These are phyloP conservation scores for Trogon surrucura DNA, from an alignment of 2,113 vertebrate species.

Conservation along the genomic window DNA sequence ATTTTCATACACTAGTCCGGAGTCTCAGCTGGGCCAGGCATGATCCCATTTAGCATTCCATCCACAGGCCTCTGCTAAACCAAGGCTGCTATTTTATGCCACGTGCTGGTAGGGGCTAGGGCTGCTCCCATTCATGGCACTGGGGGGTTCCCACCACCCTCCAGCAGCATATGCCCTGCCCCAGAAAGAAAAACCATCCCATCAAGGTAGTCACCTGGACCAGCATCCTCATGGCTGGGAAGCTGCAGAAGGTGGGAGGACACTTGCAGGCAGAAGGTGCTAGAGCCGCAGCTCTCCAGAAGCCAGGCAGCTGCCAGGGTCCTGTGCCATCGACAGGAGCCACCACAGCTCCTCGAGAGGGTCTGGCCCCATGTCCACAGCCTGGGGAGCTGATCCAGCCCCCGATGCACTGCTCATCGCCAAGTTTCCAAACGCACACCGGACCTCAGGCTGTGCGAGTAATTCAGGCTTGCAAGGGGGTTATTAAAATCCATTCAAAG, in stretches of 20 bases:
- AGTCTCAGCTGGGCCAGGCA: background rate
- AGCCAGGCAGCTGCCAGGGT: background rate
- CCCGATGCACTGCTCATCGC: background rate
- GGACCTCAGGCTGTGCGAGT: background rate
- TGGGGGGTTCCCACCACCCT: background rate
- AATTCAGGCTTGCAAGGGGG: constrained; percentile 10
- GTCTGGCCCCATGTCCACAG: background rate
- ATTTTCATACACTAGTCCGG: background rate
- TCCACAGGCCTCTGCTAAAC: background rate
- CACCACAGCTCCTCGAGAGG: background rate
- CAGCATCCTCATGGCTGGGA: background rate
- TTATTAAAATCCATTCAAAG: constrained; percentile 63
- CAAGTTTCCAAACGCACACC: background rate
- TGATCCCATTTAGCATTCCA: constrained; percentile 35
- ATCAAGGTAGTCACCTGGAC: background rate
- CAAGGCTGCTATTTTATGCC: background rate
- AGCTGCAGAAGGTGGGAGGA: background rate
- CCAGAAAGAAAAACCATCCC: background rate
- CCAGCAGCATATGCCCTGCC: background rate
- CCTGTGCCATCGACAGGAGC: background rate
- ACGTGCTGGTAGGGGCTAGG: background rate
- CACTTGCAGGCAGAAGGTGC: background rate
- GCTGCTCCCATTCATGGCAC: background rate
- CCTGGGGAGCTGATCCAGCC: background rate
- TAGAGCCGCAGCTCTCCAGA: background rate